Percentiles rank a stretch among this genome's conserved stretches.
Conservation (phyloP, 1,140 invertebrate genomes). For the Trinorchestia longiramus region DNA sequence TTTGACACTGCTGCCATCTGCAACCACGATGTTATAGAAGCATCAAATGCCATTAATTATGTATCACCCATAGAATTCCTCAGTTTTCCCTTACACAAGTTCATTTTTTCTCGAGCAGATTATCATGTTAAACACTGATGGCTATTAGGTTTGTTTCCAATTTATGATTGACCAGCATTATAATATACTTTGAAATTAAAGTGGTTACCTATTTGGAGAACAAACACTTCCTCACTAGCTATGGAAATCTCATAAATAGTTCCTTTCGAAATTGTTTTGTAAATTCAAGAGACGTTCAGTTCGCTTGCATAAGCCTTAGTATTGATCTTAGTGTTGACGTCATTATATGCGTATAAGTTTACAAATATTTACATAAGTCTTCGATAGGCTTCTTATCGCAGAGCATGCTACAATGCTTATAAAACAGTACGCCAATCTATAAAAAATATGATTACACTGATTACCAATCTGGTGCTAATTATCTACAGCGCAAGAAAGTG, state of each 20-base stretch:
- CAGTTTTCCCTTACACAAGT: too few species aligned
- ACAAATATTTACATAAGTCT: neutral
- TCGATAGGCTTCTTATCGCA: neutral
- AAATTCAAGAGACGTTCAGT: neutral
- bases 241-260: neutral
- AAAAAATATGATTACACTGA: neutral
- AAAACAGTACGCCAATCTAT: neutral
- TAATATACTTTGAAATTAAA: neutral
- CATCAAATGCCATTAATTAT: too few species aligned
- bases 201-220: neutral
- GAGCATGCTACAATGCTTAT: neutral
- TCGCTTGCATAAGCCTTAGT: neutral
- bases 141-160: neutral
- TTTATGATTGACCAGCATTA: neutral
- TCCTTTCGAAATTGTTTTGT: neutral
- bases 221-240: neutral
- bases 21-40: too few species aligned
- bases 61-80: too few species aligned
- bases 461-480: neutral
- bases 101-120: neutral
- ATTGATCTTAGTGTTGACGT: neutral
- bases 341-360: neutral
- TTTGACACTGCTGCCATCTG: too few species aligned
- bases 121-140: neutral
- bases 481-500: neutral